A percentile compares a stretch with the other conserved stretches of the same genome.
These are phyloP conservation scores for Strigops habroptila DNA, from an alignment of 2,113 vertebrate species.

Conservation along the genomic window DNA sequence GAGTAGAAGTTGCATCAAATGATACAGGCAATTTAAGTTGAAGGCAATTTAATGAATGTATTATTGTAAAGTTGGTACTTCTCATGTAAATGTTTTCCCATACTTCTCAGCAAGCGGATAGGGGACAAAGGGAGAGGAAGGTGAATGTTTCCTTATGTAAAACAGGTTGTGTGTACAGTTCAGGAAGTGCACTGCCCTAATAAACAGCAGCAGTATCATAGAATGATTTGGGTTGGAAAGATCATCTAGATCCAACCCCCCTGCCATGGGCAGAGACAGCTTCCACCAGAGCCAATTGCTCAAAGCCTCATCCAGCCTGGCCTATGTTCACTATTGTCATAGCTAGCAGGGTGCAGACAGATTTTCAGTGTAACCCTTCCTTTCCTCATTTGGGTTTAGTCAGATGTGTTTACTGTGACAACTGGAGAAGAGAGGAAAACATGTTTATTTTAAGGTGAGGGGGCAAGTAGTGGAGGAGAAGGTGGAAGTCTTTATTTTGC, in stretches of 20 bases:
- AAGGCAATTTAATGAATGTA: neutral
- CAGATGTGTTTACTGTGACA: neutral
- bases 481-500: neutral
- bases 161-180: neutral
- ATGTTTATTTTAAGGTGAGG: neutral
- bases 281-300: neutral
- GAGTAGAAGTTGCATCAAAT: neutral
- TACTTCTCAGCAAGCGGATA: neutral
- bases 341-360: neutral
- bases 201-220: neutral
- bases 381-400: neutral
- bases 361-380: neutral
- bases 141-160: neutral
- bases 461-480: neutral
- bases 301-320: neutral
- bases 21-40: neutral
- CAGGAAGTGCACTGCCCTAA: neutral
- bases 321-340: neutral
- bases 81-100: neutral
- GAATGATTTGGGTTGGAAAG: neutral
- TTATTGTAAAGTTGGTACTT: neutral
- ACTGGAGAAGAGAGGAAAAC: neutral
- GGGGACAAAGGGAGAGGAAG: neutral
- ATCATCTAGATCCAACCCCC: neutral
- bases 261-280: neutral